Conservation (phyloP, 2,888 invertebrate genomes). For the Proisotoma minuta region DNA sequence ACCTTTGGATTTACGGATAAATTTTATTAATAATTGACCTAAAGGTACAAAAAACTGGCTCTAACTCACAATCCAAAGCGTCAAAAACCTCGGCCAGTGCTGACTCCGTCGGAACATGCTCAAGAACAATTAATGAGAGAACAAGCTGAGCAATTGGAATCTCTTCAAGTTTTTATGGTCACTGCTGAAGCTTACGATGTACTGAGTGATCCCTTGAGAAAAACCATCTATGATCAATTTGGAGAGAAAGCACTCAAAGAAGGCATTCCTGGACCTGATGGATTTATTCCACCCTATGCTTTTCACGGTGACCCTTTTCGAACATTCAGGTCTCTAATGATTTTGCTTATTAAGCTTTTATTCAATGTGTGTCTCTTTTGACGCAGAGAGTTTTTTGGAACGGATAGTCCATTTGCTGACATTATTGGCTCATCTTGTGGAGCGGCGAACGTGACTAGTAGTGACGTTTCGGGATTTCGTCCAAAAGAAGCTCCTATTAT, state of each 20-base stretch:
- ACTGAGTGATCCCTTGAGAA: conserved; percentile 60
- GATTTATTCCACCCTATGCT: conserved; percentile 66
- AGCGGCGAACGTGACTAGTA: conserved; percentile 59
- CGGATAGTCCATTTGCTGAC: conserved; percentile 74
- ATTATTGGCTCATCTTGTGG: conserved; percentile 62
- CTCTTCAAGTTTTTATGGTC: conserved; percentile 54
- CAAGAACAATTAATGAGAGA: conserved; percentile 34
- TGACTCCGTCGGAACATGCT: conserved; percentile 50
- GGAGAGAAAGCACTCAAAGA: conserved; percentile 81
- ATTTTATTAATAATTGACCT: not conserved
- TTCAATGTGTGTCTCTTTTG: conserved; percentile 48
- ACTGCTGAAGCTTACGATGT: conserved; percentile 77
- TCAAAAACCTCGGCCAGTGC: conserved; percentile 30
- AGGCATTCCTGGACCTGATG: conserved; percentile 66
- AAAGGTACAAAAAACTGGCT: conserved; percentile 41
- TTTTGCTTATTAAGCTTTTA: not conserved
- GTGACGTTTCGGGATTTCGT: conserved; percentile 27
- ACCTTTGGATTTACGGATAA: not conserved
- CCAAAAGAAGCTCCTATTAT: conserved; percentile 60
- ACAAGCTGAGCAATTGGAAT: conserved; percentile 29
- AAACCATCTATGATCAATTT: conserved; percentile 81
- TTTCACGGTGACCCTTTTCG: conserved; percentile 74
- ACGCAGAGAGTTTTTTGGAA: conserved; percentile 71
- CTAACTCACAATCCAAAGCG: conserved; percentile 41
- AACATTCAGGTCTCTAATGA: conserved; percentile 60